These are phyloP conservation scores for Aethina tumida DNA, from an alignment of 1,140 invertebrate genomes.

Conservation along the genomic window DNA sequence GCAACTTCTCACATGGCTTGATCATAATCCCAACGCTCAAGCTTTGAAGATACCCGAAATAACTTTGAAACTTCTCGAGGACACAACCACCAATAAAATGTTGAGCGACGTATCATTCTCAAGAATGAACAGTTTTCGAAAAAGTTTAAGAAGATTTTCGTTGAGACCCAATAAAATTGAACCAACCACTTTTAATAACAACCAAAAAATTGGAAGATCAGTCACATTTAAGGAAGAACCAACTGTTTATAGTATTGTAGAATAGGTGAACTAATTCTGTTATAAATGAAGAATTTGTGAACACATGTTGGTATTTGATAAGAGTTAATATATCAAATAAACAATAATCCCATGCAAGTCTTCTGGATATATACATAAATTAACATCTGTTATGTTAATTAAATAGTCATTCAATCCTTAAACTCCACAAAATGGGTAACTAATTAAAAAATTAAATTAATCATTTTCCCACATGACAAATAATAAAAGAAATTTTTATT, in stretches of 20 bases:
- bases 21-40: slow-evolving; percentile 20
- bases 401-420: too few relatives aligned
- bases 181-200: background rate
- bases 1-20: slow-evolving; percentile 22
- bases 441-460: too few relatives aligned
- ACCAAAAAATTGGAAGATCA: slow-evolving; percentile 7
- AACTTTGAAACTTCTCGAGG: slow-evolving; percentile 17
- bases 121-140: slow-evolving; percentile 24
- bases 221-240: slow-evolving; percentile 21
- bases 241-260: slow-evolving; percentile 14
- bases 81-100: slow-evolving; percentile 16
- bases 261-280: slow-evolving; percentile 10
- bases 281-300: slow-evolving; percentile 2
- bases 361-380: slow-evolving; percentile 3
- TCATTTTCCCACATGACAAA: too few relatives aligned
- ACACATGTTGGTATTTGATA: slow-evolving; percentile 1
- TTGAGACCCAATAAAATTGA: slow-evolving; percentile 15
- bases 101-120: slow-evolving; percentile 18
- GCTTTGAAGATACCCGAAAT: slow-evolving; percentile 24
- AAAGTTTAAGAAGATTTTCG: slow-evolving; percentile 24
- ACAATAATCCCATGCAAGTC: background rate
- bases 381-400: slow-evolving; percentile 3
- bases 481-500: too few relatives aligned
- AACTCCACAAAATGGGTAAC: too few relatives aligned
- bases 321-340: slow-evolving; percentile 2